Percentiles rank a stretch among this genome's conserved stretches.
These are phyloP conservation scores for Lamprotornis superbus DNA, from an alignment of 2,113 vertebrate genomes.

Conservation along the genomic window DNA sequence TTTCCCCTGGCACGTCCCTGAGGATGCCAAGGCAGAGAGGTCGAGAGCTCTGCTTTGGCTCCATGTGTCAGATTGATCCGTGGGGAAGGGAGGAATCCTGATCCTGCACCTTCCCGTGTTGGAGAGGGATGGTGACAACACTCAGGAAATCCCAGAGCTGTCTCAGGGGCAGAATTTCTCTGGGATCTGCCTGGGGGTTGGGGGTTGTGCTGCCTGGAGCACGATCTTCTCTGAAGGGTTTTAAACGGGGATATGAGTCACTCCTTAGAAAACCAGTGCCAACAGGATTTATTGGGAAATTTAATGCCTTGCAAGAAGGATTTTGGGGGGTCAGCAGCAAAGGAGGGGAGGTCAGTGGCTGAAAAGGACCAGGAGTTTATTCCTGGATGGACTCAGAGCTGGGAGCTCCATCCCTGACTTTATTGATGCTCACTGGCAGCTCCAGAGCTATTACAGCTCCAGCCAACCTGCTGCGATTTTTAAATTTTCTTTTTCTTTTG, in stretches of 20 bases:
- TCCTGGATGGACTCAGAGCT: not conserved
- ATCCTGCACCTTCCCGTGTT: fast-evolving
- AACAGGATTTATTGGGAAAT: constrained; percentile 30
- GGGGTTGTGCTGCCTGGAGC: not conserved
- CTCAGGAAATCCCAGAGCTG: not conserved
- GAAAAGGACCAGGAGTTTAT: not conserved
- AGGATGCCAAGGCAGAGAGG: not conserved
- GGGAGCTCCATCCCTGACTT: not conserved
- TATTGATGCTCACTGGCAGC: not conserved
- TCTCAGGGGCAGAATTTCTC: not conserved
- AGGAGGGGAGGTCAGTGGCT: not conserved
- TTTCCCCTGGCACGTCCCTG: not conserved
- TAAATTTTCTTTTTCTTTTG: not conserved
- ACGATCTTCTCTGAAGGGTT: not conserved
- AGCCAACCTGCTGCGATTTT: constrained; percentile 26
- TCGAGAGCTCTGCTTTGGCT: not conserved
- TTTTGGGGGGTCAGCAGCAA: constrained; percentile 6
- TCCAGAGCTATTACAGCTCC: not conserved
- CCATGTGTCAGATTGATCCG: fast-evolving
- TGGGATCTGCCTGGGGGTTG: not conserved
- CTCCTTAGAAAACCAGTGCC: constrained; percentile 13
- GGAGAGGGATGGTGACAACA: fast-evolving
- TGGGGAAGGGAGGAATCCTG: not conserved
- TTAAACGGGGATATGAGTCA: constrained; percentile 59
- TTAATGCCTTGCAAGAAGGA: not conserved